Conservation (phyloP, 2,113 vertebrate species). For the Uria aalge region DNA sequence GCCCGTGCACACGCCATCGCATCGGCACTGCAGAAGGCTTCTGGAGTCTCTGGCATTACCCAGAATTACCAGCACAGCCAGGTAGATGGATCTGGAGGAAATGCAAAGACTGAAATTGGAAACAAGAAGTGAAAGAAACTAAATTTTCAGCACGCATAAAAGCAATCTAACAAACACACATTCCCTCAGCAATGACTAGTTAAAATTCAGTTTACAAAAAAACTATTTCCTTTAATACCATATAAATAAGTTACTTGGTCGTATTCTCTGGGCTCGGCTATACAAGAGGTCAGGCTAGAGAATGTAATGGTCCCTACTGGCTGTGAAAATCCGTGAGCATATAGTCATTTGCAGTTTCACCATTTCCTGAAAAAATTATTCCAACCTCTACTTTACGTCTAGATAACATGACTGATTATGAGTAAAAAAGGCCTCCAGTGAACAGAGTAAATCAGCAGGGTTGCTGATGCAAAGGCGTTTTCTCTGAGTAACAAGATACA, state of each 20-base stretch:
- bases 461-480: neutral
- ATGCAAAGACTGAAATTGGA: neutral
- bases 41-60: neutral
- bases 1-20: neutral
- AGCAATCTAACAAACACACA: neutral
- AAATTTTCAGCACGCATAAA: neutral
- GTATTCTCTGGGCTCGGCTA: neutral
- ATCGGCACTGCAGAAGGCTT: neutral
- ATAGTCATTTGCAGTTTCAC: neutral
- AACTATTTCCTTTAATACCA: neutral
- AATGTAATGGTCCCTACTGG: neutral
- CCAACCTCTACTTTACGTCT: neutral
- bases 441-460: neutral
- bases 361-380: neutral
- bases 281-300: neutral
- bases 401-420: neutral
- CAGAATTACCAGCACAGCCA: neutral
- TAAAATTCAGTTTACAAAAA: neutral
- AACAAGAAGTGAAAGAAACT: neutral
- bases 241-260: neutral
- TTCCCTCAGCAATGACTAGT: neutral
- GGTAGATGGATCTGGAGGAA: neutral
- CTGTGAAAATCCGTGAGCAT: neutral
- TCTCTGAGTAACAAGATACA: neutral
- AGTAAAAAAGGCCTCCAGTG: neutral